A percentile compares a stretch with the other conserved stretches of the same genome.
These are phyloP conservation scores for Hydrocynus forskahlii DNA, from an alignment of 2,797 vertebrate genomes.

Conservation along the genomic window DNA sequence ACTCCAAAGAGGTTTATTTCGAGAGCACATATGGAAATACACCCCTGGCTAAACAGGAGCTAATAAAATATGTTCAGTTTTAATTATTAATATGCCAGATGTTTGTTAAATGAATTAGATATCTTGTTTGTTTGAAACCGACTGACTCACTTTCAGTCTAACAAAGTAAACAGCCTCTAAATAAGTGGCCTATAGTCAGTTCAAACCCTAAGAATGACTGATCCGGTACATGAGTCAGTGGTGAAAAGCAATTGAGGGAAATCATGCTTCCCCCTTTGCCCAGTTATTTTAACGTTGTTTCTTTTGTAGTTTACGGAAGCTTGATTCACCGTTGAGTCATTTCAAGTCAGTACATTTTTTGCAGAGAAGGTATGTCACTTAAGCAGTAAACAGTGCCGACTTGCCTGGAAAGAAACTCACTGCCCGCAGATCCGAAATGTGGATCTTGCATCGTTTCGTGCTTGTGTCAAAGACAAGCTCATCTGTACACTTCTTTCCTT, in stretches of 20 bases:
- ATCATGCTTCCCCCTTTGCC: not conserved
- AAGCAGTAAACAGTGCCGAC: conserved; percentile 18
- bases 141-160: not conserved
- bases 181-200: not conserved
- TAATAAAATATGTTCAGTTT: not conserved
- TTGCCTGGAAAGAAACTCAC: conserved; percentile 12
- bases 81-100: not conserved
- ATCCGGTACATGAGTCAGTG: conserved; percentile 15
- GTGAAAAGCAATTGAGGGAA: not conserved
- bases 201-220: not conserved
- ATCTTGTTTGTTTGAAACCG: not conserved
- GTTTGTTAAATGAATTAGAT: not conserved
- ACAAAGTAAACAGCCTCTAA: conserved; percentile 2
- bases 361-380: not conserved
- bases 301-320: not conserved
- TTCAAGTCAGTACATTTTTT: not conserved
- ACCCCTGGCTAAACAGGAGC: not conserved
- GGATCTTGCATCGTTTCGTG: conserved; percentile 17
- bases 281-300: not conserved
- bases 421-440: conserved; percentile 3
- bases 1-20: not conserved
- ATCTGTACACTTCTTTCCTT: not conserved
- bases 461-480: conserved; percentile 20
- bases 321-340: not conserved
- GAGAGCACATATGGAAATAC: conserved; percentile 1